Evolutionary conservation across 2,113 vertebrate genomes (phyloP).

Genomic region (Melanotaenia duboulayi): DNA sequence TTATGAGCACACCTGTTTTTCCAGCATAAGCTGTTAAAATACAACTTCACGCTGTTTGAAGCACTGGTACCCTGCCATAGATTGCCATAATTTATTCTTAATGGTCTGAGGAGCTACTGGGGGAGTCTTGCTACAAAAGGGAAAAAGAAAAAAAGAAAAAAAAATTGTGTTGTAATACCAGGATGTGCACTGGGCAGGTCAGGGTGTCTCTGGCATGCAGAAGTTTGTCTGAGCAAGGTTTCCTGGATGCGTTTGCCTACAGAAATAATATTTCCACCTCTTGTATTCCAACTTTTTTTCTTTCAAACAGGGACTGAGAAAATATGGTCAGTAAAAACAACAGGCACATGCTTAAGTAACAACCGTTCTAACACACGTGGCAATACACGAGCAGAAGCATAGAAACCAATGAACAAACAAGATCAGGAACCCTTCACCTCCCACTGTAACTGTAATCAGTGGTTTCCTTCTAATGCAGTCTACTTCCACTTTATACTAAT

Average conservation of each 20-base stretch:
- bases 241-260: constrained; percentile 67
- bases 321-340: constrained; percentile 26
- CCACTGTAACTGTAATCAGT: constrained; percentile 78
- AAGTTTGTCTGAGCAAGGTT: constrained; percentile 32
- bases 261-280: constrained; percentile 29
- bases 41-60: constrained; percentile 26
- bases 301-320: constrained; percentile 1
- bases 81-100: constrained; percentile 45
- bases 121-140: constrained; percentile 7
- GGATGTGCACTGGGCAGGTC: constrained; percentile 48
- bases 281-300: constrained; percentile 30
- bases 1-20: constrained; percentile 35
- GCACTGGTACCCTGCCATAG: constrained; percentile 21
- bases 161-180: constrained; percentile 26
- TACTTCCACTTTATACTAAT: constrained; percentile 65
- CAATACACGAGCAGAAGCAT: constrained; percentile 2
- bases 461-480: constrained; percentile 77
- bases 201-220: constrained; percentile 53
- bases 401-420: constrained; percentile 7
- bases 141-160: constrained; percentile 11
- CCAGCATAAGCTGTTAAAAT: constrained; percentile 25
- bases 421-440: constrained; percentile 54
- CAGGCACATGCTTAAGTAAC: constrained; percentile 2
- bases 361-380: constrained; percentile 23
- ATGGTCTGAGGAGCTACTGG: constrained; percentile 19